Conservation (phyloP, 2,888 invertebrate genomes). For the Leptinotarsa rubiginosa region DNA sequence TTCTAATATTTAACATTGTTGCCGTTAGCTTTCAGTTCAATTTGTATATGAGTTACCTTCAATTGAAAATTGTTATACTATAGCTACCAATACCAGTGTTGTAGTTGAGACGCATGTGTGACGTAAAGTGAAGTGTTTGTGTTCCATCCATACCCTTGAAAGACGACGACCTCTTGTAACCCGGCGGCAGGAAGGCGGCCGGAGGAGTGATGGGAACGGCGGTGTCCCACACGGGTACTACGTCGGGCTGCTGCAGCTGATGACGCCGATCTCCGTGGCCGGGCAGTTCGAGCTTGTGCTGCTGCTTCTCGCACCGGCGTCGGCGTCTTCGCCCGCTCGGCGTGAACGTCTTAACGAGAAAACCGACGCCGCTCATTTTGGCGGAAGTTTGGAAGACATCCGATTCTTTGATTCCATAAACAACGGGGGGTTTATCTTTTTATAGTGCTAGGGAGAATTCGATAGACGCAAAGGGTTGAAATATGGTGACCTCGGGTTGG, state of each 20-base stretch:
- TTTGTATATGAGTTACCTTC: no score
- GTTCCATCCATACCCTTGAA: slow-evolving; percentile 48
- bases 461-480: neutral
- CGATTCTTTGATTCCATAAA: neutral
- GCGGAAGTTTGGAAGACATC: neutral
- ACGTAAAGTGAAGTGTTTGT: slow-evolving; percentile 5
- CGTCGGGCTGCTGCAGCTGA: slow-evolving; percentile 66
- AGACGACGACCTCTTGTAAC: slow-evolving; percentile 58
- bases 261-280: slow-evolving; percentile 62
- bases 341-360: slow-evolving; percentile 75
- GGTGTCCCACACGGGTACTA: slow-evolving; percentile 71
- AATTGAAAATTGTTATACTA: no score
- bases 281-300: slow-evolving; percentile 62
- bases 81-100: no score
- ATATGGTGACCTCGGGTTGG: neutral
- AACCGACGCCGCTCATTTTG: slow-evolving; percentile 72
- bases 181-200: slow-evolving; percentile 74
- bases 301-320: slow-evolving; percentile 74
- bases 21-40: no score
- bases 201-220: slow-evolving; percentile 76
- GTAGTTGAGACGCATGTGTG: no score
- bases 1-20: no score
- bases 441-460: neutral
- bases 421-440: neutral
- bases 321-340: slow-evolving; percentile 72